Conservation (phyloP, 2,888 invertebrate species). For the Stenichneumon culpator region DNA sequence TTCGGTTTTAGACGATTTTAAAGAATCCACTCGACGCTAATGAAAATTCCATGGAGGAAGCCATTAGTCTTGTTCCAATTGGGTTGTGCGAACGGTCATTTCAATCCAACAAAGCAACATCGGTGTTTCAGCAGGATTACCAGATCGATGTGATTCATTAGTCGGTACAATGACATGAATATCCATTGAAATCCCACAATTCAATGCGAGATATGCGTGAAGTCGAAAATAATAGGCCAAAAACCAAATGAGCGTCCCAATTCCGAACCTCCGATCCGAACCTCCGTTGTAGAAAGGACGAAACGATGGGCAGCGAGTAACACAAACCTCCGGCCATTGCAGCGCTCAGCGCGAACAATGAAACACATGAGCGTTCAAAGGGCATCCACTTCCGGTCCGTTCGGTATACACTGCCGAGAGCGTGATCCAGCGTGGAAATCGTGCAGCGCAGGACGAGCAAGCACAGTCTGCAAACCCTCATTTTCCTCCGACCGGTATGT, state of each 20-base stretch:
- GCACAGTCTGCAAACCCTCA: neutral
- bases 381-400: conserved; percentile 71
- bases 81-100: neutral
- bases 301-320: conserved; percentile 28
- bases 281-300: conserved; percentile 31
- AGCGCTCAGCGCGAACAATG: neutral
- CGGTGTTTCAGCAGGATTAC: neutral
- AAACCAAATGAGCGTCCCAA: neutral
- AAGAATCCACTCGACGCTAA: conserved; percentile 37
- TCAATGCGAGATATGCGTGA: neutral
- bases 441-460: neutral
- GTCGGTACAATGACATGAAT: neutral
- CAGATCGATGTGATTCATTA: neutral
- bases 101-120: neutral
- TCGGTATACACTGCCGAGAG: neutral
- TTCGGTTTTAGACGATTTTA: conserved; percentile 1
- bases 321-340: neutral
- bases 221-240: neutral
- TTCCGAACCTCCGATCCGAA: neutral
- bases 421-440: neutral
- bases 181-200: neutral
- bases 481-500: neutral
- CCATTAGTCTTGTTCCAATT: conserved; percentile 50
- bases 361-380: conserved; percentile 58
- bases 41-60: conserved; percentile 49